These are phyloP conservation scores for Notothenia rossii DNA, from an alignment of 2,113 vertebrate genomes.

Conservation along the genomic window DNA sequence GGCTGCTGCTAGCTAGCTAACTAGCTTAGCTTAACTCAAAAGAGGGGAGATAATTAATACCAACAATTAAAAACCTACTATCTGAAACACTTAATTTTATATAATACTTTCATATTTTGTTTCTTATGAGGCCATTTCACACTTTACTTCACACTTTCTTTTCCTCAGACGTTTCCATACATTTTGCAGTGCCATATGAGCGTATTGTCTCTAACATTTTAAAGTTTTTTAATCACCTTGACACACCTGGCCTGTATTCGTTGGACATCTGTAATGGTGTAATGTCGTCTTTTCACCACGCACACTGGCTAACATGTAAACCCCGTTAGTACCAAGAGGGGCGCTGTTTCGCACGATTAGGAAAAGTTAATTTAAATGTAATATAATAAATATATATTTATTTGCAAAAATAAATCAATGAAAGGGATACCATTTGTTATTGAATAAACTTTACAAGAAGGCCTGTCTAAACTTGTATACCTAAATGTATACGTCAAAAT, in stretches of 20 bases:
- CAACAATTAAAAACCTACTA: neutral
- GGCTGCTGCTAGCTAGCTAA: neutral
- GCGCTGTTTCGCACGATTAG: slow-evolving; percentile 17
- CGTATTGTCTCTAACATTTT: neutral
- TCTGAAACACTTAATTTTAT: too few species aligned
- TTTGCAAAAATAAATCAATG: too few species aligned
- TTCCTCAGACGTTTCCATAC: too few species aligned
- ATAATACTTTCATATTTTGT: neutral
- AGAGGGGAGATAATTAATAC: too few species aligned
- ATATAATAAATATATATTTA: too few species aligned
- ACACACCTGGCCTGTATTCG: neutral
- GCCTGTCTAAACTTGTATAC: too few species aligned
- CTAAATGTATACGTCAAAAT: too few species aligned
- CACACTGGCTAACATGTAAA: neutral
- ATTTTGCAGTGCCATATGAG: rapidly evolving
- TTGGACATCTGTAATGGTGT: neutral
- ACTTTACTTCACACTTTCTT: neutral
- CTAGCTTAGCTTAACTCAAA: neutral
- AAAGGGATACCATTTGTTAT: too few species aligned
- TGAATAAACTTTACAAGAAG: too few species aligned
- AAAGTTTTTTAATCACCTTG: neutral
- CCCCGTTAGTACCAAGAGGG: neutral
- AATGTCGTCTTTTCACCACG: slow-evolving; percentile 12
- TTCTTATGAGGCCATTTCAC: too few species aligned
- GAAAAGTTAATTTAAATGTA: neutral